Evolutionary conservation across 2,797 vertebrate species (phyloP).

Genomic region (Sebastes hubbsi): DNA sequence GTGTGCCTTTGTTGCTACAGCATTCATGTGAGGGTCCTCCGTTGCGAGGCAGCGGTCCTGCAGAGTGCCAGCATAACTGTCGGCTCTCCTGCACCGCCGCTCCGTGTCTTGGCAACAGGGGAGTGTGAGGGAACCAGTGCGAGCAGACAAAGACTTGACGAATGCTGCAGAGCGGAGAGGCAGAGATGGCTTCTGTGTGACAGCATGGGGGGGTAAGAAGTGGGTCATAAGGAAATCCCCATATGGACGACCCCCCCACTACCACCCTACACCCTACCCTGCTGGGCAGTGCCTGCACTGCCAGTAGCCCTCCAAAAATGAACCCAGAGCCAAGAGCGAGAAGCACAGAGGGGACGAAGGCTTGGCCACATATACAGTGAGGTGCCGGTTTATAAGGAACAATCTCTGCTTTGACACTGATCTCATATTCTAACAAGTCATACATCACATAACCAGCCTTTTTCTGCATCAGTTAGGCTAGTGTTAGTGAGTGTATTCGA

Average conservation of each 20-base stretch:
- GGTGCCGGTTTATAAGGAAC: not conserved
- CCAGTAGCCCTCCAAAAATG: slow-evolving; percentile 40
- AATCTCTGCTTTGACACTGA: slow-evolving; percentile 1
- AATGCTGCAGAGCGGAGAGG: slow-evolving; percentile 49
- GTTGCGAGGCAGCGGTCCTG: slow-evolving; percentile 39
- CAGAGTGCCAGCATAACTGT: slow-evolving; percentile 55
- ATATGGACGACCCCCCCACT: slow-evolving; percentile 62
- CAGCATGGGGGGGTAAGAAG: slow-evolving; percentile 57
- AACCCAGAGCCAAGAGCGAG: slow-evolving; percentile 36
- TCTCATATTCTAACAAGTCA: not conserved
- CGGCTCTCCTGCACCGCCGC: slow-evolving; percentile 31
- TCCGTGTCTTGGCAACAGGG: slow-evolving; percentile 73
- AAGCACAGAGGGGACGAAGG: not conserved
- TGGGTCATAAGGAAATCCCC: slow-evolving; percentile 78
- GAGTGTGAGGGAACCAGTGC: slow-evolving; percentile 57
- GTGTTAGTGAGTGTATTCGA: not conserved
- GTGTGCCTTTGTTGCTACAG: slow-evolving; percentile 3
- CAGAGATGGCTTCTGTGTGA: slow-evolving; percentile 44
- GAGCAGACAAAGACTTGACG: slow-evolving; percentile 62
- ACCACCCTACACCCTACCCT: slow-evolving; percentile 17
- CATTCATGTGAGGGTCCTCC: slow-evolving; percentile 18
- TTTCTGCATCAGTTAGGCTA: not conserved
- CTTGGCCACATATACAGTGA: not conserved
- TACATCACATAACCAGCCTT: not conserved
- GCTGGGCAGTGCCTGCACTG: slow-evolving; percentile 19